These are phyloP conservation scores for Onchidella celtica DNA, from an alignment of 2,888 invertebrate species.

Conservation along the genomic window DNA sequence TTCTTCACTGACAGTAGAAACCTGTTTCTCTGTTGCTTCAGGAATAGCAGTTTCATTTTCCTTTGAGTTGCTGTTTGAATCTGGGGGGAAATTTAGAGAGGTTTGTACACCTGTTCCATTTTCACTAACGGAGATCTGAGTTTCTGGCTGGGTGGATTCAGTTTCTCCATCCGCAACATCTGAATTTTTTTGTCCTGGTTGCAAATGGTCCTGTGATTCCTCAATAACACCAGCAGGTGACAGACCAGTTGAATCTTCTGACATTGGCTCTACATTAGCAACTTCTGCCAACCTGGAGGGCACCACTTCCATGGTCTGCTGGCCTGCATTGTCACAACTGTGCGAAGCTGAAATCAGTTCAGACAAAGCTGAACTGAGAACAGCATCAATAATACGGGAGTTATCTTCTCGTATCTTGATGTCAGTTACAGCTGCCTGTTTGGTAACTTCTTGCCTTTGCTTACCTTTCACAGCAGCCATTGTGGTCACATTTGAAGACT, in stretches of 20 bases:
- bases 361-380: not conserved
- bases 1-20: not conserved
- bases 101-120: no score
- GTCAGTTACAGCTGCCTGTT: not conserved
- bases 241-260: no score
- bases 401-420: not conserved
- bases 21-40: not conserved
- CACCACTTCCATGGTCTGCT: not conserved
- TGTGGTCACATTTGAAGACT: not conserved
- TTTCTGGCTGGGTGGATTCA: no score
- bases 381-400: not conserved
- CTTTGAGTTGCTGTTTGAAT: not conserved
- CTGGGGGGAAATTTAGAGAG: not conserved
- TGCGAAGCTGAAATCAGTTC: not conserved
- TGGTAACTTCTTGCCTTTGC: not conserved
- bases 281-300: no score
- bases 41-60: not conserved
- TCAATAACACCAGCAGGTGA: not conserved
- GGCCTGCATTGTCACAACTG: not conserved
- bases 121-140: no score
- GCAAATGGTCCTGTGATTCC: not conserved
- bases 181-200: not conserved
- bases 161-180: not conserved
- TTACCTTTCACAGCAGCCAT: not conserved
- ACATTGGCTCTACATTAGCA: not conserved